Base-by-base conservation (phyloP, 2,888 invertebrate genomes). In the Emesis furor region DNA sequence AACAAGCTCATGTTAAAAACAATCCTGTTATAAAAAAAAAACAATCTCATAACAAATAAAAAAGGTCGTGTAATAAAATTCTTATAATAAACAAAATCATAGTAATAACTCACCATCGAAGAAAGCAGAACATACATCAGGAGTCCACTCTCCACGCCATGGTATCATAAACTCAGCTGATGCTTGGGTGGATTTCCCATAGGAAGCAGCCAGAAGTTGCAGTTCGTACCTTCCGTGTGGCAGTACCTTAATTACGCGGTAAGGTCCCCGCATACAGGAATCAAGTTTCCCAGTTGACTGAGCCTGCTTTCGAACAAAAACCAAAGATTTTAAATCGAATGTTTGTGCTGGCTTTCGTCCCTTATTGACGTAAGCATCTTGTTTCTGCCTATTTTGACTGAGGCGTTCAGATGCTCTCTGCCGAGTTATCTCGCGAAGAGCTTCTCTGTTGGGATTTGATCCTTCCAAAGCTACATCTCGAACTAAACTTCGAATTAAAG, bases 191-290 rank as follows among this genome's bases (percentile, higher is more conserved):
- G 73, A 17, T 46, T 86, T 85, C 3, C 83, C 82, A 69, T 81
- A 83, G 0, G 81, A 83, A 37, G 85, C 76, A 12, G 81, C 81
- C 17, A 85, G 8, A 14, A 83, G 71, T 14, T 84, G 59, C 42
- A 85, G 76, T 59, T 85, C 79, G 39, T 83, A 83, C n/a, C 83
- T 74, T 2, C 79, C 73, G 14, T 79, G 75, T 3, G 85, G 82
- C 3, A 86, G 78, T 35, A 46, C 76, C 32, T 77, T 76, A 3
- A 79, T 24, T 17, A 83, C 80, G 3, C 81, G 55, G 24, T 84
- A 84, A 6, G 86, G 83, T n/a, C 83, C 86, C 8, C 86, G 83
- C 82, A 85, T 86, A n/a, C 81, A 73, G 35, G 83, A 74, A 46
- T 83, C 77, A 6, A 82, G 76, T 73, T 83, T 81, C 1, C 81